Conservation (phyloP, 53 echinoderm and acorn worm genomes). For the Luidia sarsii region DNA sequence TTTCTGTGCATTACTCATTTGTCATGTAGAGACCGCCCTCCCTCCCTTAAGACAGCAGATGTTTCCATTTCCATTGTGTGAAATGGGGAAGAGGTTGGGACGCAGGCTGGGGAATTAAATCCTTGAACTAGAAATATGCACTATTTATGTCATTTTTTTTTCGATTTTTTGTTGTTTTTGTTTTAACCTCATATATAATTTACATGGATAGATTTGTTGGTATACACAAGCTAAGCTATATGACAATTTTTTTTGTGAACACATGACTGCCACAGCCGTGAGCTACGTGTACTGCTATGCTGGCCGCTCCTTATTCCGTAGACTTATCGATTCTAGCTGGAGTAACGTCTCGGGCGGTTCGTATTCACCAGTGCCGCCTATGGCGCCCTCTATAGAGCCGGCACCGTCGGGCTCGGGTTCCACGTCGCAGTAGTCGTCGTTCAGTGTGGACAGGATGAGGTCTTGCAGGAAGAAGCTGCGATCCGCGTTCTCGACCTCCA, state of each 20-base stretch:
- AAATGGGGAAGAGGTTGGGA: too few relatives aligned
- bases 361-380: slow-evolving; percentile 32
- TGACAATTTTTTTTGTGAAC: not conserved
- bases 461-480: slow-evolving; percentile 99
- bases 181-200: slow-evolving; percentile 38
- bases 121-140: slow-evolving; percentile 48
- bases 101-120: slow-evolving; percentile 30
- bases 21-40: too few relatives aligned
- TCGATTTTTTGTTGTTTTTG: not conserved
- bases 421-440: slow-evolving; percentile 76
- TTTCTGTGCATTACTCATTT: slow-evolving; percentile 35
- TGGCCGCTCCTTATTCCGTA: slow-evolving; percentile 85
- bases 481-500: slow-evolving; percentile 95
- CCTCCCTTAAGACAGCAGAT: too few relatives aligned
- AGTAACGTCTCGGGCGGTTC: slow-evolving; percentile 70
- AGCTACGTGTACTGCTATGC: slow-evolving; percentile 80
- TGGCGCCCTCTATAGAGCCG: slow-evolving; percentile 51
- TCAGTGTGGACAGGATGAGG: slow-evolving; percentile 94
- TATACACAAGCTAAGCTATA: slow-evolving; percentile 53
- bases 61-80: too few relatives aligned
- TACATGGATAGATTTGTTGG: slow-evolving; percentile 54
- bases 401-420: slow-evolving; percentile 62
- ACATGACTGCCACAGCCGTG: not conserved
- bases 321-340: slow-evolving; percentile 95
- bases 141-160: not conserved